Percentiles rank a stretch among this genome's conserved stretches.
Evolutionary conservation across 2,888 invertebrate species (phyloP).

Genomic region (Drosophila acutilabella): DNA sequence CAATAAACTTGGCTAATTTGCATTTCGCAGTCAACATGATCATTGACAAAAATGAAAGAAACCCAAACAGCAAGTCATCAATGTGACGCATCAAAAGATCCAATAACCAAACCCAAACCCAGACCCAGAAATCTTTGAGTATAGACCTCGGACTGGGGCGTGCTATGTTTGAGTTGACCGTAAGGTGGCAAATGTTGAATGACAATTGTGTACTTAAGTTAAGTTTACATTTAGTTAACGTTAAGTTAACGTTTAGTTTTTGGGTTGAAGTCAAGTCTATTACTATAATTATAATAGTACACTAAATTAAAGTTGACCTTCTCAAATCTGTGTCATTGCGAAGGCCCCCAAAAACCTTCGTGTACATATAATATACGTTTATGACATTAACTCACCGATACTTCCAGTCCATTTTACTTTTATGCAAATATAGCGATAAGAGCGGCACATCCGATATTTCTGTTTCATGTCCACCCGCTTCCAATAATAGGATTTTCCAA

Average conservation of each 20-base stretch:
- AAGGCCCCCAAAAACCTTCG: conserved; percentile 23
- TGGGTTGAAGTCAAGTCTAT: conserved; percentile 3
- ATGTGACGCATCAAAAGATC: conserved; percentile 43
- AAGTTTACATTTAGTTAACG: conserved; percentile 9
- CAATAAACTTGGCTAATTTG: conserved; percentile 29
- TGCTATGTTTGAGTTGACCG: conserved; percentile 53
- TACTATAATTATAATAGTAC: conserved; percentile 14
- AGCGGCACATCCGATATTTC: conserved; percentile 95
- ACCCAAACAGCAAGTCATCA: conserved; percentile 42
- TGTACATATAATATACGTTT: neutral
- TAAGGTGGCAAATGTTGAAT: conserved; percentile 54
- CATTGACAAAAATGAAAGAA: conserved; percentile 9
- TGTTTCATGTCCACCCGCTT: conserved; percentile 95
- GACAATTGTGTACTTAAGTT: conserved; percentile 50
- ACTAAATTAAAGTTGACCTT: conserved; percentile 13
- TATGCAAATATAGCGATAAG: conserved; percentile 94
- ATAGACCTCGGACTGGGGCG: conserved; percentile 25
- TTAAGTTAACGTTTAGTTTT: conserved; percentile 7
- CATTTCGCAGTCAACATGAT: conserved; percentile 23
- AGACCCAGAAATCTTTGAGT: neutral
- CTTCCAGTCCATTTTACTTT: conserved; percentile 96
- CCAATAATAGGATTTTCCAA: conserved; percentile 92
- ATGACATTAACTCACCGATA: conserved; percentile 88
- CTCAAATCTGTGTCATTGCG: conserved; percentile 39
- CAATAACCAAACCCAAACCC: conserved; percentile 6